phyloP scores from a whole-genome alignment of 2,888 invertebrate species.

The Drosophila rellima region DNA sequence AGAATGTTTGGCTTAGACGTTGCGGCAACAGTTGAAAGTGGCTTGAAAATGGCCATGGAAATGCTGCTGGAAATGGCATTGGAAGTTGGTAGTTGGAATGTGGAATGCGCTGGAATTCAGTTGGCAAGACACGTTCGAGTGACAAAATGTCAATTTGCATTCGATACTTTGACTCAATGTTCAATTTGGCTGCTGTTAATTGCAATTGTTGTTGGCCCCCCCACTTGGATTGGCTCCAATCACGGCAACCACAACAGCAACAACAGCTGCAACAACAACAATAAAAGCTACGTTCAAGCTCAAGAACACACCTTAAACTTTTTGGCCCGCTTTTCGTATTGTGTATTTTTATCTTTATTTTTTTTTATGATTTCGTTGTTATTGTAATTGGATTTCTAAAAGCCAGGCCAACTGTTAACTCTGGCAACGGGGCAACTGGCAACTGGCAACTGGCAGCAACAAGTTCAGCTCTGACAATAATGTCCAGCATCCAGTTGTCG shows the following conservation, averaged over 20 bases:
- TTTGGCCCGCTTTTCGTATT: constrained; percentile 56
- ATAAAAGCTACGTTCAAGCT: constrained; percentile 78
- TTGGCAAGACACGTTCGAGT: constrained; percentile 62
- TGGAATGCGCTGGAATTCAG: constrained; percentile 48
- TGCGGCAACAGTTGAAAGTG: constrained; percentile 64
- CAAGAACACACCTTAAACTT: constrained; percentile 84
- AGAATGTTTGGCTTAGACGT: constrained; percentile 11
- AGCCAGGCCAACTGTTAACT: constrained; percentile 33
- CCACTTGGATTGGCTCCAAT: constrained; percentile 4
- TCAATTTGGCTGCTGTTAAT: constrained; percentile 65
- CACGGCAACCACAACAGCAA: constrained; percentile 17
- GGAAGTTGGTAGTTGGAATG: constrained; percentile 23
- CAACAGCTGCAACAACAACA: constrained; percentile 11
- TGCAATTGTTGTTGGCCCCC: constrained; percentile 29
- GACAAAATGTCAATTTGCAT: constrained; percentile 80
- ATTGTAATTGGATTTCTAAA: constrained; percentile 47
- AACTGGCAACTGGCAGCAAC: constrained; percentile 47
- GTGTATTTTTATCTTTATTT: constrained; percentile 45
- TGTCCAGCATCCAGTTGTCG: constrained; percentile 52
- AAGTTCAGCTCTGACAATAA: constrained; percentile 47
- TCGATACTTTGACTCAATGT: constrained; percentile 54
- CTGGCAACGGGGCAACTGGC: constrained; percentile 24
- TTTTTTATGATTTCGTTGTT: constrained; percentile 26
- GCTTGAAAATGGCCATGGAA: constrained; percentile 59
- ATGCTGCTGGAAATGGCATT: constrained; percentile 47